Base-by-base conservation (phyloP, 2,888 invertebrate genomes). In the Gnatocerus cornutus region DNA sequence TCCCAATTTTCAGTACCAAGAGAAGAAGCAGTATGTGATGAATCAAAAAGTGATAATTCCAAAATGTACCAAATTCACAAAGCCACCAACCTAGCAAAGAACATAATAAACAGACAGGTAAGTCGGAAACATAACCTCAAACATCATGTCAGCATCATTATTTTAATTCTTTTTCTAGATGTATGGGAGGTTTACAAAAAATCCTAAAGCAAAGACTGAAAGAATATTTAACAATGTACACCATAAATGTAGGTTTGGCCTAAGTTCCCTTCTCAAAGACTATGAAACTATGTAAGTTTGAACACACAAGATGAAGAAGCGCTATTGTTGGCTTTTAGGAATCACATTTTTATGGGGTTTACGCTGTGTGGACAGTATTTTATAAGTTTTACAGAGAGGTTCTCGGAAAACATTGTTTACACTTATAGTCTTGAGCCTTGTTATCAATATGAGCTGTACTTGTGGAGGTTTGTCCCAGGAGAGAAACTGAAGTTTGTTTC, bases 301-400 rank as follows among this genome's bases (percentile, higher is more conserved):
- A 2, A 33, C 7, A 4, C 6, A 33, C 1, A 7, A 9, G 33
- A 7, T 33, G 33, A 33, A 33, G 6, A 33, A 9, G 6, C 6
- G 33, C 6, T 41, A 41, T 10, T 41, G 41, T 6, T 41, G 41
- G 12, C 10, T 65, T 85, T 86, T 77, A 95, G 96, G 74, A 95
- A 95, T 74, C 96, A 97, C 84, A 91, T 97, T 73, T 95, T 96
- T 82, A 94, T 98, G 92, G 98, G 98, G 5, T 92, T 97, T 81
- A 95, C 96, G n/a, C 92, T 95, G 78, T 97, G 97, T 84, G 97
- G 97, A 9, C 94, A 95, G 85, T 97, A 93, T 86, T 89, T 98
- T 73, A 87, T 98, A 76, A 97, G 97, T 73, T 97, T 96, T 85
- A 95, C 80, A 12, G 83, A 83, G 71, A 82, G 77, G 66, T 64